A percentile compares a stretch with the other conserved stretches of the same genome.
Evolutionary conservation across 2,113 vertebrate genomes (phyloP).

Genomic region (Bambusicola thoracicus): DNA sequence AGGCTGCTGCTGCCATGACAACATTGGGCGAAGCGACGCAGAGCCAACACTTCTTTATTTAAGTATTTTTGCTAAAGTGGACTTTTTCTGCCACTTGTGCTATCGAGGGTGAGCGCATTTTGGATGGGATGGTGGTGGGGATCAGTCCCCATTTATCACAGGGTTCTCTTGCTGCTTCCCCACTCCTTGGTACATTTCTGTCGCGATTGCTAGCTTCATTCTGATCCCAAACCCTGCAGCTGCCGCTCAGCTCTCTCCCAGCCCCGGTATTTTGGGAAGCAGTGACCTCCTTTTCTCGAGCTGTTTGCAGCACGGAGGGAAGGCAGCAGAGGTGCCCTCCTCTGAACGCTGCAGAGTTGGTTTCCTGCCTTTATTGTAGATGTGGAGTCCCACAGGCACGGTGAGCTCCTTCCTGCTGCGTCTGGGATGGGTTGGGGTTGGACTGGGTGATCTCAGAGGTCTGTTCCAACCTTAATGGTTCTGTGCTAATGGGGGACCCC

Average conservation of each 20-base stretch:
- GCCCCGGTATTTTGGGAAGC: background rate
- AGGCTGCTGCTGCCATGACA: conserved; percentile 18
- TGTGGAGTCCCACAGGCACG: background rate
- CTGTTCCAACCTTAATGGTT: background rate
- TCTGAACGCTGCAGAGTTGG: background rate
- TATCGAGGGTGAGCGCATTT: no score
- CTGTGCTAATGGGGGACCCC: background rate
- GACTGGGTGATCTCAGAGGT: background rate
- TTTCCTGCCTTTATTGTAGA: background rate
- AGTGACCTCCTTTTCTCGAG: background rate
- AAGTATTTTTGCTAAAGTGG: background rate
- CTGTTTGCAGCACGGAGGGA: rapidly evolving
- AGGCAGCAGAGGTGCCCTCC: background rate
- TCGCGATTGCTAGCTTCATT: background rate
- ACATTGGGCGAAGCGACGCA: conserved; percentile 7
- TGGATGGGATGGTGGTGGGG: no score
- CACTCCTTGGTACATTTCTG: background rate
- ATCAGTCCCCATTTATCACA: no score
- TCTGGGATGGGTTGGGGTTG: background rate
- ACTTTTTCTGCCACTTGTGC: background rate
- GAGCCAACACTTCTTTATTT: background rate
- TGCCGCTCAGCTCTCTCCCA: background rate
- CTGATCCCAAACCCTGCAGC: background rate
- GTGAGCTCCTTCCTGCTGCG: background rate
- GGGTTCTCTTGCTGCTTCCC: background rate